These are phyloP conservation scores for Xestia sexstrigata DNA, from an alignment of 2,888 invertebrate species.

Conservation along the genomic window DNA sequence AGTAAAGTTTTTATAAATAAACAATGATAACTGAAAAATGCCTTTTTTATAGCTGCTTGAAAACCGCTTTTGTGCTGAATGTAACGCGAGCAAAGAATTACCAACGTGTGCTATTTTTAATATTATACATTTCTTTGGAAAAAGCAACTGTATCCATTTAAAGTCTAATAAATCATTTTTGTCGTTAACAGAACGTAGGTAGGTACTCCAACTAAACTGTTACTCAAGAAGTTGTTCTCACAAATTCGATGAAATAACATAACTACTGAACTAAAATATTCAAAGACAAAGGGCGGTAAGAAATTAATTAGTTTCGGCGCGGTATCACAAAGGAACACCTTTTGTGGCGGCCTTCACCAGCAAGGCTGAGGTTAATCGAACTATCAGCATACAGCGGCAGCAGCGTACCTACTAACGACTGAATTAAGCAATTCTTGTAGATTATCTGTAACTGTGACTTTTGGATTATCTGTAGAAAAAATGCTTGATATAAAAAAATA, in stretches of 20 bases:
- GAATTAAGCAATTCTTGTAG: not conserved
- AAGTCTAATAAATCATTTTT: not conserved
- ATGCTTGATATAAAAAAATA: no score
- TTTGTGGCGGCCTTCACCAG: constrained; percentile 15
- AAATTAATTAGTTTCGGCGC: constrained; percentile 50
- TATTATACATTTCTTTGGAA: not conserved
- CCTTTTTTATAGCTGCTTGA: not conserved
- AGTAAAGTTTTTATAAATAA: no score
- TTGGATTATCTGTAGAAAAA: not conserved
- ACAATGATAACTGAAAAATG: not conserved
- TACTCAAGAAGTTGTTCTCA: not conserved
- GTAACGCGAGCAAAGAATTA: not conserved
- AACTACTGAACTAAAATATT: constrained; percentile 8
- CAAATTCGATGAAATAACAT: constrained; percentile 1
- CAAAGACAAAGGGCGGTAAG: constrained; percentile 23
- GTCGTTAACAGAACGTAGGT: not conserved
- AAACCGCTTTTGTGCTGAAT: not conserved
- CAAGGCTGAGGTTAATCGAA: constrained; percentile 23
- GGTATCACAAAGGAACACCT: constrained; percentile 47
- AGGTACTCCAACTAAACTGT: not conserved
- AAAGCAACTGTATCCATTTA: not conserved
- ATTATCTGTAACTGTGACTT: not conserved
- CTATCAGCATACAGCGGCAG: no score
- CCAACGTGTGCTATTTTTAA: not conserved
- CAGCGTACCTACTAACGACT: constrained; percentile 8